Conservation (phyloP, 2,888 invertebrate genomes). For the Silvanus unidentatus region DNA sequence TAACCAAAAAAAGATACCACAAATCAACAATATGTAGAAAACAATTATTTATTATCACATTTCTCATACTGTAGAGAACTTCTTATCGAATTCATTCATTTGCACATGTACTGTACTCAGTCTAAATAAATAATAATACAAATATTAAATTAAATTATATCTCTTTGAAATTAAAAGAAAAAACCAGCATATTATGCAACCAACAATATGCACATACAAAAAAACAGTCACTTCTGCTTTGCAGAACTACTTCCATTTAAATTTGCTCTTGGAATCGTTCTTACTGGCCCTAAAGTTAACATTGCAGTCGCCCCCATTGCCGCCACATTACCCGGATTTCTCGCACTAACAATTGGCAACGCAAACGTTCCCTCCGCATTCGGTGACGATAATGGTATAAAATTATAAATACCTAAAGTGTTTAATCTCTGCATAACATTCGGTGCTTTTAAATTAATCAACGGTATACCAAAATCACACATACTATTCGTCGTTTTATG, state of each 20-base stretch:
- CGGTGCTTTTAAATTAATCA: slow-evolving; percentile 66
- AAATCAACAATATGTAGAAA: too few species aligned
- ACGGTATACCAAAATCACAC: slow-evolving; percentile 65
- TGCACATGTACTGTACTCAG: too few species aligned
- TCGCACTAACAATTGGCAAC: slow-evolving; percentile 54
- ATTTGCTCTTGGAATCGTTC: slow-evolving; percentile 32
- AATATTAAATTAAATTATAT: too few species aligned
- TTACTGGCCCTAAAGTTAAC: slow-evolving; percentile 66
- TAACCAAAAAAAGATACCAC: too few species aligned
- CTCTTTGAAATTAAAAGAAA: too few species aligned
- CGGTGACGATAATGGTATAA: slow-evolving; percentile 66
- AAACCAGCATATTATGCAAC: too few species aligned
- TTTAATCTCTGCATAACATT: slow-evolving; percentile 59
- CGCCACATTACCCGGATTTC: slow-evolving; percentile 34
- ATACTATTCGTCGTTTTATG: slow-evolving; percentile 51
- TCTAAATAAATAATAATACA: too few species aligned
- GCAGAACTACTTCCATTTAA: slow-evolving; percentile 16
- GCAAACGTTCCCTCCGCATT: slow-evolving; percentile 52
- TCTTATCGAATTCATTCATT: too few species aligned
- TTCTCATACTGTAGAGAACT: too few species aligned
- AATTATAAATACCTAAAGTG: slow-evolving; percentile 65
- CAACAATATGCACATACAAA: background rate
- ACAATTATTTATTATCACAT: too few species aligned
- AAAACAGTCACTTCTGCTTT: slow-evolving; percentile 12
- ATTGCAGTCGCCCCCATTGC: slow-evolving; percentile 66